Evolutionary conservation across 2,888 invertebrate species (phyloP).

Genomic region (Agapostemon virescens): DNA sequence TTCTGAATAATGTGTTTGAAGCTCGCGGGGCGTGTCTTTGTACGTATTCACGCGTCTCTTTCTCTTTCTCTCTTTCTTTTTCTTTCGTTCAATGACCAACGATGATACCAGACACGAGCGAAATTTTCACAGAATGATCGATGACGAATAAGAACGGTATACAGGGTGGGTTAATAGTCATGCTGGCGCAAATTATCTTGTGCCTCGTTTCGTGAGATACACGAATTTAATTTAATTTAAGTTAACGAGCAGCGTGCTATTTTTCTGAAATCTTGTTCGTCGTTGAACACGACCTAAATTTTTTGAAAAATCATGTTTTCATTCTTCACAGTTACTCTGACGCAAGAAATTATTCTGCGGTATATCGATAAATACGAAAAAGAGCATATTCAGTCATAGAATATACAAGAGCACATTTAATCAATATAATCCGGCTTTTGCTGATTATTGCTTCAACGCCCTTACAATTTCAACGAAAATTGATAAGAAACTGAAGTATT

Average conservation of each 20-base stretch:
- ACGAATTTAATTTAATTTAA: neutral
- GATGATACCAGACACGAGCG: neutral
- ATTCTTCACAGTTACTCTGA: neutral
- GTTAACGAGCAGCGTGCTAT: neutral
- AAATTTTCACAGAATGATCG: conserved; percentile 10
- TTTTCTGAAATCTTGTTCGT: neutral
- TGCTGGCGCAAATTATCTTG: neutral
- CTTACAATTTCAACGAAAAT: neutral
- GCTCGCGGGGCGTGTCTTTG: conserved; percentile 58
- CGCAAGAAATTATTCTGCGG: neutral
- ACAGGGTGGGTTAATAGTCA: neutral
- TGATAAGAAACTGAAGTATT: neutral
- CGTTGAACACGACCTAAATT: neutral
- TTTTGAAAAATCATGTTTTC: neutral
- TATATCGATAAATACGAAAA: neutral
- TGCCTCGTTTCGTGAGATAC: neutral
- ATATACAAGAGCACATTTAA: neutral
- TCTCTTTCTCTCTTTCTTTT: conserved; percentile 5
- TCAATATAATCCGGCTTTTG: neutral
- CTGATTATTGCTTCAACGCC: neutral
- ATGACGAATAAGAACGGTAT: conserved; percentile 4
- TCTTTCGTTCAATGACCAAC: neutral
- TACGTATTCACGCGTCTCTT: conserved; percentile 20
- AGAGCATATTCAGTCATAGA: neutral
- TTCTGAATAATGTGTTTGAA: neutral